A percentile compares a stretch with the other conserved stretches of the same genome.
Conservation (phyloP, 2,888 invertebrate genomes). For the Dendrolimus houi region DNA sequence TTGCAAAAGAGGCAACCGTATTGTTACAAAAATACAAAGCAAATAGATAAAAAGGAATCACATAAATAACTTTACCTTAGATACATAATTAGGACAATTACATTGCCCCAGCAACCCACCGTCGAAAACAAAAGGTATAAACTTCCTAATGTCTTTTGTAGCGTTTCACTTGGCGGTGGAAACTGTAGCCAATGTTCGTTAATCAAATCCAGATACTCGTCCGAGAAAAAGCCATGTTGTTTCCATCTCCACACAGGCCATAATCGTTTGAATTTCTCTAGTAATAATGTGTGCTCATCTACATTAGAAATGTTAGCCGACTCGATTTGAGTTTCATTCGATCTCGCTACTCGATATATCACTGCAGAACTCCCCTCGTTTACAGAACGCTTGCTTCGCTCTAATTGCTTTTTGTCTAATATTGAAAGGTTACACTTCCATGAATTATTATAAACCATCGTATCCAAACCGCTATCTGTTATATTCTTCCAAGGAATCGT, state of each 20-base stretch:
- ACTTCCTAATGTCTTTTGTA: constrained; percentile 78
- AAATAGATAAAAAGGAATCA: too few species aligned
- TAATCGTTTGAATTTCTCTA: constrained; percentile 43
- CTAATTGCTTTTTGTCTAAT: constrained; percentile 15
- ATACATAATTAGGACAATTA: constrained; percentile 83
- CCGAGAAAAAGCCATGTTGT: constrained; percentile 71
- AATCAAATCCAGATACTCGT: constrained; percentile 75
- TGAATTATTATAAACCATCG: background rate
- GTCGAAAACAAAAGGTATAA: constrained; percentile 79
- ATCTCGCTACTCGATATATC: constrained; percentile 19
- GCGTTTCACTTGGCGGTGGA: constrained; percentile 74
- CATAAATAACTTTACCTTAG: constrained; percentile 71
- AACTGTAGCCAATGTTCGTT: constrained; percentile 85
- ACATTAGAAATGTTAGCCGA: constrained; percentile 24
- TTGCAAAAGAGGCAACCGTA: too few species aligned
- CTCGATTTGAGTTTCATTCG: constrained; percentile 16
- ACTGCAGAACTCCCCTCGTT: constrained; percentile 20
- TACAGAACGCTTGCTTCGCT: constrained; percentile 19
- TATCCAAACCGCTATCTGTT: background rate
- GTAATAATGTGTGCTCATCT: constrained; percentile 34
- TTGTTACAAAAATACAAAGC: too few species aligned
- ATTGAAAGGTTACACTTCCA: background rate
- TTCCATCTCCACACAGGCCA: constrained; percentile 72
- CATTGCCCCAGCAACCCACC: constrained; percentile 82
- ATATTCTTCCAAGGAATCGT: background rate